Evolutionary conservation across 1,140 invertebrate species (phyloP), one percentile per base, ranked within the genome.

Genomic region (Zaprionus camerounensis): DNA sequence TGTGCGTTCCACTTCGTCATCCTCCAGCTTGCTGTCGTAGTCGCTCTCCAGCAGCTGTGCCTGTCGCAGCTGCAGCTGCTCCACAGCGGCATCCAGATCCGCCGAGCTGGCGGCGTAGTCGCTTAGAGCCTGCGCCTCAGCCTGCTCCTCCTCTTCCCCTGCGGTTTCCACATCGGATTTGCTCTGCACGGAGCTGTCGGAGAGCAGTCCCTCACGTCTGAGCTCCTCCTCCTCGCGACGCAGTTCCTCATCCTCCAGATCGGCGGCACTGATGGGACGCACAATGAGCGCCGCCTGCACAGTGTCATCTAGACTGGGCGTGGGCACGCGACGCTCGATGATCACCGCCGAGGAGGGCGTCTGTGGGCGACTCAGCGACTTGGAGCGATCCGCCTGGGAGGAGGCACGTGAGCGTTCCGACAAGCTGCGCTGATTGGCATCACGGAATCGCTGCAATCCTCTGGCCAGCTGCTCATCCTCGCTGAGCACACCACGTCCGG

Each of bases 291-390:
- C 93, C 3, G 94, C 94, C 90, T 94, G 94, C 73, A 95, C 91
- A 36, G 94, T 93, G 82, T 92, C 93, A 63, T 94, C 93, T 71
- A 94, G 91, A 5, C 94, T 94, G 9, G 91, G 94, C n/a, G 94
- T 94, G 75, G 94, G 93, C 2, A 94, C 94, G 4, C 94, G 92
- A 80, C 93, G 92, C 81, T 95, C 94, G 5, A 95, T 94, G 34
- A 95, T 88, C 66, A 95, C 94, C n/a, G 94, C 94, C 13, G 94
- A 94, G 9, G 94, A 94, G 7, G 94, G 94, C 11, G 94, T 95
- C 69, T 94, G 94, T 61, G 92, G 92, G 13, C 94, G 91, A 58
- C 94, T 94, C 61, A 86, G 93, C 17, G 93, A 92, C 86, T 94
- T 94, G 36, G 94, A 94, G 71, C 94, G 82, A 78, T 93, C 91